Evolutionary conservation across 92 coral and sea anemone genomes (phyloP), one percentile per base, ranked within the genome.

Genomic region (Plumapathes pennacea): DNA sequence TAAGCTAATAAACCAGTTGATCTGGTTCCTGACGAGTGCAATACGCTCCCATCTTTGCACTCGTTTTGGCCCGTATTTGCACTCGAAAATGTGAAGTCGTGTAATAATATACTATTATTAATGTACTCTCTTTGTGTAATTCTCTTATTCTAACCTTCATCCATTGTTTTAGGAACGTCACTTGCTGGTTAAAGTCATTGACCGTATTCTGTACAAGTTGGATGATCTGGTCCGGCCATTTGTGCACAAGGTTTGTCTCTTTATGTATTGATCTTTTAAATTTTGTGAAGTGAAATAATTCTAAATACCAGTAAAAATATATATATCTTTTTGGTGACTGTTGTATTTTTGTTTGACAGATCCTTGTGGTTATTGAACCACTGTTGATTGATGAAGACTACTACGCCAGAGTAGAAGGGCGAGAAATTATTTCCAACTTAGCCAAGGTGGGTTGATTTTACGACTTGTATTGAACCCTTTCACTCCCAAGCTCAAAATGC

Each of bases 301-400:
- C 10, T 5, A 3, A 24, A 3, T 25, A 6, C 1, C 43, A 15
- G 25, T 1, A 0, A 13, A 0, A 4, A 14, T 7, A 6, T 25
- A 7, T 19, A 12, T 36, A 25, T 31, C 4, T 4, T 27, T 38
- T 10, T 14, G 13, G 25, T 21, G 17, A 2, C 9, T 32, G 11
- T 17, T 55, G 43, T 18, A 53, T 57, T 10, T 36, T 69, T 11
- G n/a, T n/a, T n/a, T n/a, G n/a, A n/a, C 63, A 94, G 99, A 94
- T 94, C 75, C 99, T 94, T 55, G 99, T 94, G 62, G 99, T 94
- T 62, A 94, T 94, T 73, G 99, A 94, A 61, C 99, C 99, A 2
- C 55, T 94, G 82, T 62, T 94, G 79, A 94, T 94, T 81, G 99
- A 94, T 84, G 99, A 94, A 74, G 99, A 94, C 53, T 94, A 94